A percentile compares a stretch with the other conserved stretches of the same genome.
Evolutionary conservation across 2,888 invertebrate species (phyloP).

Genomic region (Parnassius smintheus): DNA sequence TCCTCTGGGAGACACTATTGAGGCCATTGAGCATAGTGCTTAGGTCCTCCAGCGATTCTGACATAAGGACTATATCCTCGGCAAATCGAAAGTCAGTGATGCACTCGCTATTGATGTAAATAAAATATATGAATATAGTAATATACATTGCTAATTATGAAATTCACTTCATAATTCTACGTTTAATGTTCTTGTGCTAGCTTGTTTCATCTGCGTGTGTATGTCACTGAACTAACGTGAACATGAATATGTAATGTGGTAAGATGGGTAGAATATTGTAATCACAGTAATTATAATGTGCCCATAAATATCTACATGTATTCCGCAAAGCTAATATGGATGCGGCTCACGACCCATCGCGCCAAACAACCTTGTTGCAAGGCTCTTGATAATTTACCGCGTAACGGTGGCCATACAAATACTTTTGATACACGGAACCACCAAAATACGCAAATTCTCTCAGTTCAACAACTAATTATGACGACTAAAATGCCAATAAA

Average conservation of each 20-base stretch:
- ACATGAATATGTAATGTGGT: constrained; percentile 20
- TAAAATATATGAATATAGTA: too few species aligned
- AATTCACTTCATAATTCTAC: too few species aligned
- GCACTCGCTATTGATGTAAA: too few species aligned
- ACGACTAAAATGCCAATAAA: neutral
- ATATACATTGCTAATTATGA: too few species aligned
- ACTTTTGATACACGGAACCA: constrained; percentile 35
- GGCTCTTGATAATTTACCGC: constrained; percentile 50
- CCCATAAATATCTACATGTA: constrained; percentile 34
- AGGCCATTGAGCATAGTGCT: too few species aligned
- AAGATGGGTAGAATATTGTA: constrained; percentile 28
- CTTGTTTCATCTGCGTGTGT: neutral
- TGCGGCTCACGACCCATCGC: constrained; percentile 58
- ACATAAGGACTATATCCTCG: too few species aligned
- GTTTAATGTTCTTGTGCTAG: too few species aligned
- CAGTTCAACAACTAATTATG: constrained; percentile 15
- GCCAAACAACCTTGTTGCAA: constrained; percentile 70
- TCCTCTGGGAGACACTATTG: too few species aligned
- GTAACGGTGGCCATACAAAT: constrained; percentile 34
- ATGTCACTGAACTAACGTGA: constrained; percentile 25
- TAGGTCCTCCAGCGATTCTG: too few species aligned
- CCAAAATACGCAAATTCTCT: constrained; percentile 29
- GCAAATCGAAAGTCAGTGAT: too few species aligned
- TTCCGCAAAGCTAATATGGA: constrained; percentile 63
- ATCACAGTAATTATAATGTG: constrained; percentile 31